Evolutionary conservation across 1,140 invertebrate species (phyloP), one percentile per base, ranked within the genome.

Genomic region (Calliphora vicina): DNA sequence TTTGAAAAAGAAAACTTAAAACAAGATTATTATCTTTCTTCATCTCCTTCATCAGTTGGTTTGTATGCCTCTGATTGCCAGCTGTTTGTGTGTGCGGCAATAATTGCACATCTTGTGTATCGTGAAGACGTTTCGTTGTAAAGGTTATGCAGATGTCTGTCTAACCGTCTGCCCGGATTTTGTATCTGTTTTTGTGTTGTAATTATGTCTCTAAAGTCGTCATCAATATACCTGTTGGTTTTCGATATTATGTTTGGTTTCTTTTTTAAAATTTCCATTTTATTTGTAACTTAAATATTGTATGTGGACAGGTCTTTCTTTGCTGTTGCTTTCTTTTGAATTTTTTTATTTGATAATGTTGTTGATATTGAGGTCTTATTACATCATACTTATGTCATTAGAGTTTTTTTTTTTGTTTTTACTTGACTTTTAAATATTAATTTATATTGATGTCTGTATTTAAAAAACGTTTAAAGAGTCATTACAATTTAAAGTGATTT

Each of bases 91-190:
- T 50, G 12, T 50, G 45, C 1, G 12, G 13, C 45, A 50, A 50
- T 12, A 6, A 50, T 12, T 50, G 45, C 17, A 50, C 45, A 35
- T n/a, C n/a, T n/a, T n/a, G n/a, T n/a, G n/a, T n/a, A n/a, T n/a
- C n/a, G n/a, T n/a, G 45, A 50, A 15, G 45, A n/a, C 27, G n/a
- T 74, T 72, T 72, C 1, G 35, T 74, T 42, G 13, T 5, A 72
- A 74, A 74, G 72, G 27, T 74, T 74, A 74, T 74, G 72, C 72
- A 74, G 26, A 74, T 74, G 72, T 74, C 72, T 74, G 72, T 74
- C 35, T 35, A 35, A 35, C 6, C 35, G 35, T 35, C 35, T 35
- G 35, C 35, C 35, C 35, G 35, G 35, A 8, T 10, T 35, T 10
- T 2, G 6, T 10, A 8, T 35, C 10, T 35, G 29, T 4, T 35